Evolutionary conservation across 2,888 invertebrate species (phyloP).

Genomic region (Rhyacophila evoluta): DNA sequence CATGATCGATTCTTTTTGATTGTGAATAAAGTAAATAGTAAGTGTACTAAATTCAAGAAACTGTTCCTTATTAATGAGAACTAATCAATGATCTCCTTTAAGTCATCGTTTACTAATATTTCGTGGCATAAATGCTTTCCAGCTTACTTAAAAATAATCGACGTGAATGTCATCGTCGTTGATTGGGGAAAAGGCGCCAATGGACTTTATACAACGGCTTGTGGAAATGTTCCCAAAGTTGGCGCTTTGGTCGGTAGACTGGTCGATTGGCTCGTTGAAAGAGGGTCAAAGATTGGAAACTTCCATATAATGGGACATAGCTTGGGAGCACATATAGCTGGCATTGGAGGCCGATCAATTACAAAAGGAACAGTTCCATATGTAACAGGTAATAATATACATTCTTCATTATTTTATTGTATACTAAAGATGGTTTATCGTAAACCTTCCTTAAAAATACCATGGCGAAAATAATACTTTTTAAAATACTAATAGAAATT

Average conservation of each 20-base stretch:
- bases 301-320: conserved; percentile 52
- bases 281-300: conserved; percentile 20
- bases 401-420: too few relatives aligned
- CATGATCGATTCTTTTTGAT: too few relatives aligned
- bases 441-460: too few relatives aligned
- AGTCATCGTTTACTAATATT: too few relatives aligned
- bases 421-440: too few relatives aligned
- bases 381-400: conserved; percentile 47
- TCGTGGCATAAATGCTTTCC: too few relatives aligned
- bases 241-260: conserved; percentile 31
- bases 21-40: too few relatives aligned
- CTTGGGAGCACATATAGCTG: conserved; percentile 49
- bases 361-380: conserved; percentile 40
- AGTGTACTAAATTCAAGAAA: too few relatives aligned
- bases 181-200: conserved; percentile 46
- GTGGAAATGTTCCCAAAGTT: conserved; percentile 33
- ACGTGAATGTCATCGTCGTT: conserved; percentile 46
- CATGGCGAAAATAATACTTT: too few relatives aligned
- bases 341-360: conserved; percentile 39
- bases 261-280: conserved; percentile 41
- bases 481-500: too few relatives aligned
- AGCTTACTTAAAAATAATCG: conserved; percentile 40
- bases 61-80: too few relatives aligned
- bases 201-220: conserved; percentile 38
- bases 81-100: too few relatives aligned